Evolutionary conservation across 1,140 invertebrate species (phyloP), one percentile per base, ranked within the genome.

Genomic region (Drosophila kepulauana): DNA sequence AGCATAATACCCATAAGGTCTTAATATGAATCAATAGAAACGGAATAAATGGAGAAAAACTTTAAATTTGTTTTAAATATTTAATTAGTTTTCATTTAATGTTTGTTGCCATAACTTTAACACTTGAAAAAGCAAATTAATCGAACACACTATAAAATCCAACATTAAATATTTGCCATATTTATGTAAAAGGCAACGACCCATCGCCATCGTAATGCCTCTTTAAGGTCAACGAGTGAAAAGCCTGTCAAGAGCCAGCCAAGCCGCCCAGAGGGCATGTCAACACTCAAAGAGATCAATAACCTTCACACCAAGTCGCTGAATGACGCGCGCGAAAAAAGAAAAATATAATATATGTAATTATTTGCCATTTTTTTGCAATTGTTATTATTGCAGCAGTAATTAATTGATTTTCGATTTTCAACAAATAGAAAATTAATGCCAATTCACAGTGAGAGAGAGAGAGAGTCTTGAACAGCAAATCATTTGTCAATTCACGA

Each of bases 401-500:
- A 74, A 74, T 74, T 74, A 74, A 74, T 74, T 69, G 65, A 69
- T 41, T 69, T 25, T 51, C 16, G 15, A 48, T 43, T 48, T 65
- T 16, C n/a, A 41, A 65, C 41, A 64, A 71, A 43, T 63, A 85
- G 58, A 79, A 79, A 81, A 81, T 85, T 87, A 87, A 85, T 86
- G 75, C 69, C 74, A 61, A 74, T 81, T 78, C 35, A 57, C 33
- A 49, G 7, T 54, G 49, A 20, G 13, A 51, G 63, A 73, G 20
- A 20, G 20, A 25, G 20, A 25, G 20, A 25, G 20, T 25, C 20
- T 25, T 25, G 20, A 25, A 3, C 20, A 25, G 0, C 20, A 25
- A 25, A 25, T 76, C 80, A 88, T 88, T 88, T 88, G 85, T 88
- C 84, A 88, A 88, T 25, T 25, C 20, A 25, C 20, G 20, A 84